Conservation (phyloP, 2,888 invertebrate species). For the Microchrysa polita region DNA sequence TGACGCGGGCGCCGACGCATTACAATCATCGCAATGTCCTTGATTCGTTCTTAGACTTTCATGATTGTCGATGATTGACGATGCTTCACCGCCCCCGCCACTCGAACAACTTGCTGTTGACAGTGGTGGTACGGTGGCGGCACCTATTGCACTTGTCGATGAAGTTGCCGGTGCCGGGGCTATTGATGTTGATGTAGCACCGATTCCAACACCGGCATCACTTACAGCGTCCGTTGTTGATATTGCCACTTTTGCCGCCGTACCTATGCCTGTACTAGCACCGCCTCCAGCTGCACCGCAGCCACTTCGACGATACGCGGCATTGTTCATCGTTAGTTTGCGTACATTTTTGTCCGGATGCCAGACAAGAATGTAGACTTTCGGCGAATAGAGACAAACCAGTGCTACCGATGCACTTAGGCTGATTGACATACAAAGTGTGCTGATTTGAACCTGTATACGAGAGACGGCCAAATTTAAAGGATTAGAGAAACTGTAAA, state of each 20-base stretch:
- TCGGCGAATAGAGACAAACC: constrained; percentile 76
- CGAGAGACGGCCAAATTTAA: background rate
- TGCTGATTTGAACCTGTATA: constrained; percentile 73
- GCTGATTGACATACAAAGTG: constrained; percentile 75
- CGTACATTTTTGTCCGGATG: constrained; percentile 79
- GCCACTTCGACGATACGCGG: constrained; percentile 58
- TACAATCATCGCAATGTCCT: no score
- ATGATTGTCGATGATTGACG: no score
- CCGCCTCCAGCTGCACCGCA: constrained; percentile 51
- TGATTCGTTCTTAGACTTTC: no score
- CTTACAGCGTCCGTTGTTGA: background rate
- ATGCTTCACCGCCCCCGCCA: no score
- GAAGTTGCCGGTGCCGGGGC: no score
- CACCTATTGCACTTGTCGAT: no score
- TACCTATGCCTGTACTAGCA: constrained; percentile 26
- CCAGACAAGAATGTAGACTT: constrained; percentile 76
- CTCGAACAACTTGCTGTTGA: no score
- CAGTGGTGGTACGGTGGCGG: no score
- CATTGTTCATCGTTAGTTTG: constrained; percentile 61
- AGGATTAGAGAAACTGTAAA: no score
- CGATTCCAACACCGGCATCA: background rate
- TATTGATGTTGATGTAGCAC: no score
- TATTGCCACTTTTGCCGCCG: background rate
- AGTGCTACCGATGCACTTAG: constrained; percentile 76
- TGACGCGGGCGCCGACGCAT: no score